phyloP scores from a whole-genome alignment of 2,888 invertebrate genomes.

The Microctonus aethiopoides region DNA sequence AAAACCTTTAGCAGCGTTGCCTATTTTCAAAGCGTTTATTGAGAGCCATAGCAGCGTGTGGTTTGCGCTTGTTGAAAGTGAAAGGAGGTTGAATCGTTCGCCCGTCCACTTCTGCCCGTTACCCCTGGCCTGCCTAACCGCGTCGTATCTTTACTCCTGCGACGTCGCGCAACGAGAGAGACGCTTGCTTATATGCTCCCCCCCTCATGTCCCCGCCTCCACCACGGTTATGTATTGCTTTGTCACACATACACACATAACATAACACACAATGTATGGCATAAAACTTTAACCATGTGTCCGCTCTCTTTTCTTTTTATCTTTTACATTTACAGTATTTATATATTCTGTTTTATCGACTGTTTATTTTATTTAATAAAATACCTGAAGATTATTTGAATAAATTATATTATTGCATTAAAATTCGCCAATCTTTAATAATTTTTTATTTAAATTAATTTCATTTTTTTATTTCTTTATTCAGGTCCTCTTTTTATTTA shows the following conservation, averaged over 20 bases:
- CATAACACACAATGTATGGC: neutral
- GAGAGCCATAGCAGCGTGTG: conserved; percentile 24
- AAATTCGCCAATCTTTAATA: no score
- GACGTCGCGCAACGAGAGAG: conserved; percentile 36
- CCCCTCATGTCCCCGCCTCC: conserved; percentile 19
- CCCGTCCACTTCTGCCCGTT: conserved; percentile 58
- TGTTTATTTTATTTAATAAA: neutral
- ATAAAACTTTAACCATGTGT: neutral
- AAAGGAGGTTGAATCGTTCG: conserved; percentile 67
- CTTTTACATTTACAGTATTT: no score
- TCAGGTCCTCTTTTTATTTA: neutral
- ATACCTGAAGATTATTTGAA: no score
- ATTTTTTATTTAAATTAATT: no score
- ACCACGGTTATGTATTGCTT: no score
- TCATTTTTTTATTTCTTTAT: neutral
- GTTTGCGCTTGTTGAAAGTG: conserved; percentile 64
- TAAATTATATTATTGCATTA: no score
- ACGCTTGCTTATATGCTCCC: conserved; percentile 31
- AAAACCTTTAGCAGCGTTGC: conserved; percentile 53
- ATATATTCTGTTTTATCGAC: neutral
- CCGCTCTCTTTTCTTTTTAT: no score
- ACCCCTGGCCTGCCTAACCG: conserved; percentile 62
- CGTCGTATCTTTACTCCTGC: conserved; percentile 26
- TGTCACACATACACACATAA: neutral
- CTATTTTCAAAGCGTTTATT: conserved; percentile 55